Evolutionary conservation across 2,888 invertebrate genomes (phyloP).

Genomic region (Drosophila leonis): DNA sequence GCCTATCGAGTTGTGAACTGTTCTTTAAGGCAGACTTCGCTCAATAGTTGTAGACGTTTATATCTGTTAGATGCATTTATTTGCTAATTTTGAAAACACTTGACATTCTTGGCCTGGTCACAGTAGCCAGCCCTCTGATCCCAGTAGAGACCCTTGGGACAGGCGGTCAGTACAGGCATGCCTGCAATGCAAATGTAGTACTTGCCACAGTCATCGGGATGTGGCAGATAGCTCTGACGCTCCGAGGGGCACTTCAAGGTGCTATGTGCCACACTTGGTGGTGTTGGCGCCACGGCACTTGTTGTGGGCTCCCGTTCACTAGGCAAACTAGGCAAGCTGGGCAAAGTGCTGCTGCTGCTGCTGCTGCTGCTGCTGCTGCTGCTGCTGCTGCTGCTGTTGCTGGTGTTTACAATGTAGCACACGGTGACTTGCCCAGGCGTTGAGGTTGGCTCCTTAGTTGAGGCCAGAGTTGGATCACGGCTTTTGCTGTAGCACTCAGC

Average conservation of each 20-base stretch:
- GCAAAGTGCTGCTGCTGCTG: constrained; percentile 5
- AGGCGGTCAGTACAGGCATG: constrained; percentile 80
- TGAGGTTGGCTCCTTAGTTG: constrained; percentile 2
- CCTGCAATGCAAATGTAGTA: constrained; percentile 84
- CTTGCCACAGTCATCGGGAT: constrained; percentile 80
- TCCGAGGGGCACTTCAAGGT: constrained; percentile 68
- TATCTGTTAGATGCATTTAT: constrained; percentile 34
- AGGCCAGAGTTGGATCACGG: background rate
- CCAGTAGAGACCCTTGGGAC: constrained; percentile 82
- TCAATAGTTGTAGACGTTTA: background rate
- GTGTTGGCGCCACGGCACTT: constrained; percentile 26
- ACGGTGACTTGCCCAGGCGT: constrained; percentile 50
- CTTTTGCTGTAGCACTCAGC: constrained; percentile 66
- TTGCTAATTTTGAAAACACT: constrained; percentile 61
- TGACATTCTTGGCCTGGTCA: constrained; percentile 68
- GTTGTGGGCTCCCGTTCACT: constrained; percentile 28
- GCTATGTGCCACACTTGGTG: constrained; percentile 39
- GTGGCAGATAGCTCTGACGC: constrained; percentile 77
- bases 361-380: constrained; percentile 25
- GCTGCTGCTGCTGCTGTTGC: constrained; percentile 1
- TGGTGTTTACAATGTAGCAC: constrained; percentile 59
- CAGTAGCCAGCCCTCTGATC: constrained; percentile 76
- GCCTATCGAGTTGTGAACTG: background rate
- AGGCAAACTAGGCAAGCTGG: constrained; percentile 1
- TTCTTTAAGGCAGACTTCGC: background rate